A percentile compares a stretch with the other conserved stretches of the same genome.
Conservation (phyloP, 2,113 vertebrate genomes). For the Casuarius casuarius region DNA sequence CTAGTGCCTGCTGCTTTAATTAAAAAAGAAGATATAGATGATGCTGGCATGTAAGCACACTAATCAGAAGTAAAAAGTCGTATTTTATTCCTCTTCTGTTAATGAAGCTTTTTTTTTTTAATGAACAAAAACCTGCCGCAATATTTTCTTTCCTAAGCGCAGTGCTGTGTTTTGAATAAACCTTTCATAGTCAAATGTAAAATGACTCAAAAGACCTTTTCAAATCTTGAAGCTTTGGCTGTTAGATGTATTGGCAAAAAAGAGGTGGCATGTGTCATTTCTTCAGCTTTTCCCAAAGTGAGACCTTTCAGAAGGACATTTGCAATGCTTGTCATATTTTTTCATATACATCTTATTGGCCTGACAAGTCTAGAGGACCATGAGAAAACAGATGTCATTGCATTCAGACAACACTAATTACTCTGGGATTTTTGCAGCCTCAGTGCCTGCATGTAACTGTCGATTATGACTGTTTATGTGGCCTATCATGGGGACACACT, state of each 20-base stretch:
- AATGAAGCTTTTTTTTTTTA: constrained; percentile 5
- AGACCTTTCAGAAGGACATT: constrained; percentile 81
- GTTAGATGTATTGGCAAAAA: constrained; percentile 58
- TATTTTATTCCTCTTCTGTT: not conserved
- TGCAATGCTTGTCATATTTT: constrained; percentile 84
- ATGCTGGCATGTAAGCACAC: not conserved
- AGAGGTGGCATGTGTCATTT: constrained; percentile 76
- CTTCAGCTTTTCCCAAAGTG: constrained; percentile 72
- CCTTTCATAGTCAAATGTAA: constrained; percentile 25
- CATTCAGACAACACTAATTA: constrained; percentile 87
- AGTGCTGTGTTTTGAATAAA: not conserved
- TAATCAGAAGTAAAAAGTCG: not conserved
- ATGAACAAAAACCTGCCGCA: not conserved
- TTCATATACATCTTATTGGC: constrained; percentile 80
- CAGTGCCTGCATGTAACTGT: constrained; percentile 77
- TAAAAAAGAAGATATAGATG: not conserved
- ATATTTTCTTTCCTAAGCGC: not conserved
- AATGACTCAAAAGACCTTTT: constrained; percentile 63
- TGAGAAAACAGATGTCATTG: constrained; percentile 86
- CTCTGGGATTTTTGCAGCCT: constrained; percentile 84
- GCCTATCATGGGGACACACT: constrained; percentile 51
- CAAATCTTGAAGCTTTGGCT: constrained; percentile 55
- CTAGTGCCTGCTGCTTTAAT: not conserved
- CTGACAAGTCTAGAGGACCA: constrained; percentile 82
- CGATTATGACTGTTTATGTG: constrained; percentile 75